Base-by-base conservation (phyloP, 2,888 invertebrate species). In the Pseudeuparius sepicola region DNA sequence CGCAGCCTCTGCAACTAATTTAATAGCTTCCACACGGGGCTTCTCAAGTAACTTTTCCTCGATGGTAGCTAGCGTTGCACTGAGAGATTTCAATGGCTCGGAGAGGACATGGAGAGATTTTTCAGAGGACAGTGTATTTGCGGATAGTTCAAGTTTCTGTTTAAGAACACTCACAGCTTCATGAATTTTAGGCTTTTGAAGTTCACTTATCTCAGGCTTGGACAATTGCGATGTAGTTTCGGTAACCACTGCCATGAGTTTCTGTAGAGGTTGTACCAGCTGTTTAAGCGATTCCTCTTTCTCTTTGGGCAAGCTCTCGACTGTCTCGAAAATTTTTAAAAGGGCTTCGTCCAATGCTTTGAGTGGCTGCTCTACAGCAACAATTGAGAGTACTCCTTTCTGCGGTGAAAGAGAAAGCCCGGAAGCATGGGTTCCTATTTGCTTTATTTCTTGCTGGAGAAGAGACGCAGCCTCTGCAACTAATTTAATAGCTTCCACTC, bases 221-320 rank as follows among this genome's bases (percentile, higher is more conserved):
- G 37, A 20, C 11, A 45, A 20, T 12, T 17, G 30, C 11, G 44
- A 38, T 29, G 42, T 41, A 12, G 39, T 42, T 30, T 47, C 39
- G 23, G 44, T 41, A 20, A 49, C 37, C 3, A 46, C 14, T 13
- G 41, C 43, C 29, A 39, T 31, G 12, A 54, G 28, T 36, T 43
- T 44, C 40, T 46, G 36, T 14, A 53, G 28, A 4, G 50, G 49
- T 24, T 41, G 33, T 14, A 34, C 33, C 4, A 49, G 17, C 14
- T 31, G 16, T 17, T 40, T 35, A 16, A 48, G 30, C n/a, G 33
- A 29, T 16, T 35, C 28, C 14, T 10, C n/a, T 28, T 42, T 26
- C 27, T 24, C 27, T n/a, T 13, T 11, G 11, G 30, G 16, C 4
- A 40, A 31, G 24, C 39, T 41, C 23, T 40, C 17, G 17, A n/a